Conservation (phyloP, 2,113 vertebrate species). For the Caloenas nicobarica region DNA sequence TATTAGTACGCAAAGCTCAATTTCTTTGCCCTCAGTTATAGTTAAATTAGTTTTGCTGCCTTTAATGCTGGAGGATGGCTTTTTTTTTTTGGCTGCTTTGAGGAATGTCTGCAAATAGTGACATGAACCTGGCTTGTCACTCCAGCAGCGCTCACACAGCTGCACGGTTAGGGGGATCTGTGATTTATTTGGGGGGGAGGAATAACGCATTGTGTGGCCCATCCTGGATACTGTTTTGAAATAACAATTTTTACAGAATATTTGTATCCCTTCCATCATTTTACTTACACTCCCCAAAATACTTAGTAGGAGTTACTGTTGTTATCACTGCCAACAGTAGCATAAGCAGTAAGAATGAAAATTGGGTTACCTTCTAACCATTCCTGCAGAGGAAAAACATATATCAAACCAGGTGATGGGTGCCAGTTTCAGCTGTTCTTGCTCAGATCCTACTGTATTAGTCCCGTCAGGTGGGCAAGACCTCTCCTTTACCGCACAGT, state of each 20-base stretch:
- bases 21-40: not conserved
- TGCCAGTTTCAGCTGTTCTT: not conserved
- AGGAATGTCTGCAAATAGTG: not conserved
- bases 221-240: not conserved
- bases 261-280: not conserved
- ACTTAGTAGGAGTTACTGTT: not conserved
- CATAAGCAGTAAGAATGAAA: not conserved
- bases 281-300: not conserved
- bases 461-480: not conserved
- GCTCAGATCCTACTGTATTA: not conserved
- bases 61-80: not conserved
- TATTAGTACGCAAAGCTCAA: not conserved
- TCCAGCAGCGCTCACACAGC: not conserved
- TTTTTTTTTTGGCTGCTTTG: fast-evolving
- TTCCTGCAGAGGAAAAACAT: not conserved
- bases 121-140: fast-evolving
- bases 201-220: not conserved
- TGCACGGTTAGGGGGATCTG: not conserved
- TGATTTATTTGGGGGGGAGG: not conserved
- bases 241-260: not conserved
- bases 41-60: fast-evolving
- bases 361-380: not conserved
- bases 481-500: not conserved
- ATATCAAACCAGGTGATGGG: not conserved
- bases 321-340: not conserved